phyloP scores from a whole-genome alignment of 2,113 vertebrate species.

The Caloenas nicobarica region DNA sequence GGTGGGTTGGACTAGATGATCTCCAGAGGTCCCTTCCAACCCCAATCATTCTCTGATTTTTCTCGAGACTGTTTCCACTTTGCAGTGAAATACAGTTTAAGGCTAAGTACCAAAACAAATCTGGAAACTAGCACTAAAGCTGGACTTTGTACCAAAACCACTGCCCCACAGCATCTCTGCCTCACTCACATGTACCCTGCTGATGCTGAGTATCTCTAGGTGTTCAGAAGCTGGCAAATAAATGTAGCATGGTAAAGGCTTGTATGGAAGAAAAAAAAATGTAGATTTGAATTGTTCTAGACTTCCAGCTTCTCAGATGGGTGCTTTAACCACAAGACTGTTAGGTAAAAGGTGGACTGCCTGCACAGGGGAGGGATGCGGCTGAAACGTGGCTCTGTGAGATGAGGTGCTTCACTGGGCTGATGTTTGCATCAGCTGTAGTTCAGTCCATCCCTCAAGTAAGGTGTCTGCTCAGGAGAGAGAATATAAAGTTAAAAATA shows the following conservation, averaged over 20 bases:
- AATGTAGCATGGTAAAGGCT: neutral
- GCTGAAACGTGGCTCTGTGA: neutral
- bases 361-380: neutral
- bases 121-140: neutral
- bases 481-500: neutral
- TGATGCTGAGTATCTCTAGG: neutral
- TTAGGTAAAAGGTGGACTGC: neutral
- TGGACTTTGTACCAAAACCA: neutral
- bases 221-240: neutral
- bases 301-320: neutral
- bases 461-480: neutral
- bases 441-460: neutral
- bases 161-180: neutral
- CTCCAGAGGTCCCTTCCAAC: too few relatives aligned
- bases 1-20: too few relatives aligned
- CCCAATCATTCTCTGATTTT: neutral
- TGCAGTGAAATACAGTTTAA: neutral
- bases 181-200: accelerated
- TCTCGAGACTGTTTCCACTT: neutral
- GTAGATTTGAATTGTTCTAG: neutral
- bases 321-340: neutral
- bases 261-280: neutral
- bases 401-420: neutral
- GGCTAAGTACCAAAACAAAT: neutral
- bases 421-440: neutral